phyloP scores from a whole-genome alignment of 2,888 invertebrate species.

The Trachelus troglodyta region DNA sequence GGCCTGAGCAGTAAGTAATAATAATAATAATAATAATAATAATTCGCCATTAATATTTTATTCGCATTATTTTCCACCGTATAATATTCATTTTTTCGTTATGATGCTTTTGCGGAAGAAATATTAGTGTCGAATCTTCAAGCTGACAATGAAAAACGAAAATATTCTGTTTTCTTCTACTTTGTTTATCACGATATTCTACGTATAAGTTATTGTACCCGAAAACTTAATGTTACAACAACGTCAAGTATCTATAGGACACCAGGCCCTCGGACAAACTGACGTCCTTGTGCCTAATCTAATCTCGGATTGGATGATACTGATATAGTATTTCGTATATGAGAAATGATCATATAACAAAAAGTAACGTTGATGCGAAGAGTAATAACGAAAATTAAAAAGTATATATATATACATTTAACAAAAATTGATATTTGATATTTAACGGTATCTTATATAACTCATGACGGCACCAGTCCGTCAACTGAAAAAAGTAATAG shows the following conservation, averaged over 20 bases:
- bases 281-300: no score
- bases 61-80: neutral
- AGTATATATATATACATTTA: neutral
- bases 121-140: neutral
- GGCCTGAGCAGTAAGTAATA: slow-evolving; percentile 29
- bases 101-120: no score
- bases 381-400: neutral
- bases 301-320: neutral
- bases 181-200: neutral
- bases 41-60: neutral
- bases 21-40: slow-evolving; percentile 12
- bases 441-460: neutral
- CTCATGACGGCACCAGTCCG: neutral
- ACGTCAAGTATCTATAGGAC: neutral
- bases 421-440: neutral
- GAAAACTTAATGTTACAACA: neutral
- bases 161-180: neutral
- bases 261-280: no score
- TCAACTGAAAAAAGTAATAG: neutral
- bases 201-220: neutral
- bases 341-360: neutral
- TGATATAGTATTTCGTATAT: neutral
- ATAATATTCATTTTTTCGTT: neutral
- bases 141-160: neutral
- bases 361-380: neutral